phyloP scores from a whole-genome alignment of 2,113 vertebrate genomes.

The Pipra filicauda region DNA sequence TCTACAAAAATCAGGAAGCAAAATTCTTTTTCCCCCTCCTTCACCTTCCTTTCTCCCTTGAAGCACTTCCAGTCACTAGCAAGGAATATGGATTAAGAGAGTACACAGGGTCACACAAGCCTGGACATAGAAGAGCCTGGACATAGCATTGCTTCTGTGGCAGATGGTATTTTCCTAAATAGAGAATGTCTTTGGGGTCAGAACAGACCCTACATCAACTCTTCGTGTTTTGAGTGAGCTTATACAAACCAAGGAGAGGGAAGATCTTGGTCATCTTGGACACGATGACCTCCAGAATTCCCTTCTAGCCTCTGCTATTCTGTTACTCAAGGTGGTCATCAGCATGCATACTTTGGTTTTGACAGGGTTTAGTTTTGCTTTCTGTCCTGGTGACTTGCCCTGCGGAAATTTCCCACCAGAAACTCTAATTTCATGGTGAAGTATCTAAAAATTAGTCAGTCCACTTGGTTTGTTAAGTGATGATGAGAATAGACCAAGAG shows the following conservation, averaged over 20 bases:
- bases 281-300: fast-evolving
- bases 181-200: not conserved
- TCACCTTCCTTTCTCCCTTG: not conserved
- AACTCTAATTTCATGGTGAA: not conserved
- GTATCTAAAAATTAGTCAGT: not conserved
- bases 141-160: not conserved
- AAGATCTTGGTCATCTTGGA: not conserved
- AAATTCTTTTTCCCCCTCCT: not conserved
- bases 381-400: not conserved
- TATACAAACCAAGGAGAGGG: not conserved
- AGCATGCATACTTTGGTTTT: fast-evolving
- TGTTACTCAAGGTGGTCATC: not conserved
- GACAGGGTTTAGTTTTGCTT: not conserved
- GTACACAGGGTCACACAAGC: not conserved
- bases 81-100: not conserved
- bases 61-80: not conserved
- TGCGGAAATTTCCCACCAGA: not conserved
- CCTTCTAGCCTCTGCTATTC: not conserved
- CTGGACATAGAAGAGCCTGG: not conserved
- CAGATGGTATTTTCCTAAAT: not conserved
- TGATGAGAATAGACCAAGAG: not conserved
- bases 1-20: not conserved
- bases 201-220: not conserved
- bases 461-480: not conserved
- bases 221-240: not conserved